Evolutionary conservation across 2,797 vertebrate genomes (phyloP).

Genomic region (Acridotheres tristis): DNA sequence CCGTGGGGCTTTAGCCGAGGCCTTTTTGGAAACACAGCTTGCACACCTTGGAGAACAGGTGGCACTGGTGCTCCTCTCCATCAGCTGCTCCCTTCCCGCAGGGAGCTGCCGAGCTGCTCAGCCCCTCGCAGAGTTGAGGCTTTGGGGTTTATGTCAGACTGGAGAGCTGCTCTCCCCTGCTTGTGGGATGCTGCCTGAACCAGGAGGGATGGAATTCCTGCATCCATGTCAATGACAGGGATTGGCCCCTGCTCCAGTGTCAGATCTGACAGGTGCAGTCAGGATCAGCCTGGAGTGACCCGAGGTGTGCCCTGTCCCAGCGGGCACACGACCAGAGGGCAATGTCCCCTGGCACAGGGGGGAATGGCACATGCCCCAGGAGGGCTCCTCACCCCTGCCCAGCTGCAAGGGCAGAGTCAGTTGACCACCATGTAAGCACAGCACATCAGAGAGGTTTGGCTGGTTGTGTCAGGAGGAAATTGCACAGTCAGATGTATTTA

Average conservation of each 20-base stretch:
- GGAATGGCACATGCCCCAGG: not conserved
- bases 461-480: not conserved
- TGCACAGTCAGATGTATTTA: not conserved
- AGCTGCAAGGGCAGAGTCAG: not conserved
- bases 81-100: fast-evolving
- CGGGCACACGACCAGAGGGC: not conserved
- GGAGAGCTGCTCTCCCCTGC: not conserved
- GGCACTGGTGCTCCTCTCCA: not conserved
- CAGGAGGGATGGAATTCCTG: not conserved
- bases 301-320: not conserved
- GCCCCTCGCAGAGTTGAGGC: fast-evolving
- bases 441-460: not conserved
- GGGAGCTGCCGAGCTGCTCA: not conserved
- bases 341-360: not conserved
- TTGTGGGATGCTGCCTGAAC: not conserved
- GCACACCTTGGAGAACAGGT: not conserved
- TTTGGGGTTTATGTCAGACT: not conserved
- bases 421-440: not conserved
- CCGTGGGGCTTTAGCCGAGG: not conserved
- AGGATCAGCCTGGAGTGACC: fast-evolving
- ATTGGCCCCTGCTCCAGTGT: not conserved
- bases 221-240: fast-evolving
- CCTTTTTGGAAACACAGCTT: not conserved
- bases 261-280: not conserved
- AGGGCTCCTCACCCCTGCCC: not conserved